Percentiles rank a stretch among this genome's conserved stretches.
phyloP scores from a whole-genome alignment of 2,113 vertebrate species.

The Marmota monax region DNA sequence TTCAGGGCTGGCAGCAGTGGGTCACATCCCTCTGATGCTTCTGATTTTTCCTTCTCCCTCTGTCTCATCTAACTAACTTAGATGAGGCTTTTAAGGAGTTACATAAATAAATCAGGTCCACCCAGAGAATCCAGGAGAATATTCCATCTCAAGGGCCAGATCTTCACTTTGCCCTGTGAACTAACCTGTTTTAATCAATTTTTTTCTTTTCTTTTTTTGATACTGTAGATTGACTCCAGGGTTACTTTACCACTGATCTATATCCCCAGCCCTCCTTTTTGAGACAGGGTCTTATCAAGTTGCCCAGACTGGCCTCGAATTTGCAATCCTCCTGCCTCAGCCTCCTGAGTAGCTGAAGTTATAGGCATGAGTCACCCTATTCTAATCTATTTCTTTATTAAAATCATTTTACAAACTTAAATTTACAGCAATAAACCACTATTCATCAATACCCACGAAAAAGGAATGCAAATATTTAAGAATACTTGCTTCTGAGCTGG shows the following conservation, averaged over 20 bases:
- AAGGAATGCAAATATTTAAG: neutral
- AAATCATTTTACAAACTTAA: neutral
- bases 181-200: too few species aligned
- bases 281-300: neutral
- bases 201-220: neutral
- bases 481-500: too few species aligned
- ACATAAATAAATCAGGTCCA: neutral
- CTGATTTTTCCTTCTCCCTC: neutral
- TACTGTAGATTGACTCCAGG: neutral
- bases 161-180: neutral
- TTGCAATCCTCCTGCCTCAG: neutral
- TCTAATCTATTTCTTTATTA: neutral
- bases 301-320: neutral
- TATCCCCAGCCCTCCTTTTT: neutral
- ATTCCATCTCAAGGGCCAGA: neutral
- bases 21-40: neutral
- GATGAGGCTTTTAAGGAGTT: neutral
- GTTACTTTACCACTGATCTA: neutral
- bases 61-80: neutral
- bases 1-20: neutral
- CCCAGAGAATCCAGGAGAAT: neutral
- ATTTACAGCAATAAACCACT: neutral
- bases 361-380: neutral
- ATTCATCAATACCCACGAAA: neutral
- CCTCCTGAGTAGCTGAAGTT: neutral